These are phyloP conservation scores for Pan troglodytes DNA, from an alignment of 2,113 vertebrate species.

Conservation along the genomic window NHGRI_mPanTro3-v2.1_pri NC_072413.2:52852001-52852500, in stretches of 20 bases:
- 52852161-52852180: neutral
- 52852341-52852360: neutral
- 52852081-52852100: neutral
- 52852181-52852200: neutral
- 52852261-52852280: neutral
- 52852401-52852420: neutral
- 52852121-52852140: neutral
- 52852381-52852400: neutral
- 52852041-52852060: neutral
- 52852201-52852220: neutral
- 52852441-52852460: neutral
- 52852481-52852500: neutral
- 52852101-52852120: neutral
- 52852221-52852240: neutral
- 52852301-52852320: neutral
- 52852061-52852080: neutral
- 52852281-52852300: neutral
- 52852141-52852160: neutral
- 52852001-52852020: neutral
- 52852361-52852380: neutral
- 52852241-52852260: neutral
- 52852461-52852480: constrained; percentile 27
- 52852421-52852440: neutral
- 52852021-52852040: neutral
- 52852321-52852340: neutral